phyloP scores from a whole-genome alignment of 2,797 vertebrate genomes.

The Gymnothorax javanicus region DNA sequence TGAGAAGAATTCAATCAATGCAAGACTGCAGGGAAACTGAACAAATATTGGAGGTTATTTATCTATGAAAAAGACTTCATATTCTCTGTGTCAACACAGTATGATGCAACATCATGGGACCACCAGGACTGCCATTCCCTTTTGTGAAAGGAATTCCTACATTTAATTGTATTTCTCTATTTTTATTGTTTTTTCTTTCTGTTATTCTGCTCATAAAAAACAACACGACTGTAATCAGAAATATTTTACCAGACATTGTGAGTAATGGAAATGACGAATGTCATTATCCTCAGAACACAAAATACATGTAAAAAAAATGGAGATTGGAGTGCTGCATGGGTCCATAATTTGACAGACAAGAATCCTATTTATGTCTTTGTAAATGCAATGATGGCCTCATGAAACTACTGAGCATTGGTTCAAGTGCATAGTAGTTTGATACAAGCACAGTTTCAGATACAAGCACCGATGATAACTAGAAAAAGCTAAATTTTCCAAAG shows the following conservation, averaged over 20 bases:
- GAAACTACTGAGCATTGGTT: neutral
- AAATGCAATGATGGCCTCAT: neutral
- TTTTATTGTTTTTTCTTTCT: neutral
- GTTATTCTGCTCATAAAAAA: neutral
- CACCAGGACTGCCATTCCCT: neutral
- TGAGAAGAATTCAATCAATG: neutral
- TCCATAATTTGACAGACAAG: no score
- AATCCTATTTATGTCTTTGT: no score
- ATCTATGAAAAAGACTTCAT: neutral
- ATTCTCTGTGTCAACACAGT: neutral
- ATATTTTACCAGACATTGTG: neutral
- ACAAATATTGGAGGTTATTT: neutral
- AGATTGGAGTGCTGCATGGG: neutral
- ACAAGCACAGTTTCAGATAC: neutral
- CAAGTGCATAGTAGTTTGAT: neutral
- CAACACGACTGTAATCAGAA: neutral
- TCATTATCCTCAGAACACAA: neutral
- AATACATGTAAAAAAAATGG: constrained; percentile 36
- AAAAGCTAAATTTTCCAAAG: neutral
- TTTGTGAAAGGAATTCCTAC: neutral
- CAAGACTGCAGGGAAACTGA: neutral
- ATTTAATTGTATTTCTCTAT: neutral
- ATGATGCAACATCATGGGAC: neutral
- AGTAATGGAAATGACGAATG: constrained; percentile 4
- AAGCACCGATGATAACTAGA: neutral